Evolutionary conservation across 2,797 vertebrate species (phyloP), one percentile per base, ranked within the genome.

Genomic region (Ataeniobius toweri): DNA sequence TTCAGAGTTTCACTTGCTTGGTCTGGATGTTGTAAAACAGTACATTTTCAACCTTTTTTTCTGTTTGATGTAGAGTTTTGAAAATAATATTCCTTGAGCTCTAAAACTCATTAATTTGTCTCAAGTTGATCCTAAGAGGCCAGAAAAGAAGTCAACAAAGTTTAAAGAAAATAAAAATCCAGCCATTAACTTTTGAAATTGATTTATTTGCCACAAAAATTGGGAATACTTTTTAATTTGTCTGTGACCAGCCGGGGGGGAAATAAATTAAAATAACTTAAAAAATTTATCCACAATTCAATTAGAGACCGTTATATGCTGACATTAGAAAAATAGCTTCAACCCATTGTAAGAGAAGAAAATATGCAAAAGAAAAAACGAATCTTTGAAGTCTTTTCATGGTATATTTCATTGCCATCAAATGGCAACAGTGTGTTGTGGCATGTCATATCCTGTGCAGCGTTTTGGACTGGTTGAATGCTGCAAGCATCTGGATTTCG

Each of bases 171-270:
- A 83, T 69, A 80, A 78, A 71, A 84, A 85, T 36, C 22, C 51
- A 16, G 74, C 28, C 31, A 18, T 31, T 80, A 83, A 89, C 82
- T 80, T 79, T 7, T 44, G 20, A 0, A 65, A 83, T 85, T 4
- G 82, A 89, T 86, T 85, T 65, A 68, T 44, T 76, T 59, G 71
- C 24, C 39, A 53, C 80, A 83, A 85, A 79, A 68, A 85, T 74
- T 82, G 55, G 13, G 59, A 76, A 87, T 85, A 83, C 74, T 79
- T 86, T 86, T 84, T 78, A 81, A 84, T 84, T 56, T 22, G 71
- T 79, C 73, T 78, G 82, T 61, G 65, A 85, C 28, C 68, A 9
- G 59, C 86, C 80, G 59, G 2, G 22, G 78, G 83, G 81, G 86
- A 85, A 85, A 83, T 41, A 50, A 74, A 78, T 69, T 74, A 53